Evolutionary conservation across 2,888 invertebrate genomes (phyloP), one percentile per base, ranked within the genome.

Genomic region (Bellardia bayeri): DNA sequence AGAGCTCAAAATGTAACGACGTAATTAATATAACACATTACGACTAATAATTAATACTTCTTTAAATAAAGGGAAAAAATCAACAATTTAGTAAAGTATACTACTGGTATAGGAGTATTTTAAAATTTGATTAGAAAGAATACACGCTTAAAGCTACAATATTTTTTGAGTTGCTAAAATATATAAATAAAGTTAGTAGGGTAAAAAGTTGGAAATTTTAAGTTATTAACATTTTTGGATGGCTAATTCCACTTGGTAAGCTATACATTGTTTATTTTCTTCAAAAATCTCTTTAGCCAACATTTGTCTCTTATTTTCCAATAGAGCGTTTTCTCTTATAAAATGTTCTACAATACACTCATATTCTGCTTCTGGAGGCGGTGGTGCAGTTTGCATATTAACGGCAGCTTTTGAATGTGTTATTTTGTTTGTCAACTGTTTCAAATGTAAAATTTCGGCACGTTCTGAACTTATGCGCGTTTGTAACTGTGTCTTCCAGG

Each of bases 381-480:
- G 30, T 23, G 71, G 30, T 2, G 23, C 74, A 11, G 14, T 33
- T 81, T 84, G 61, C 16, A 11, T 56, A n/a, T 66, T 45, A 76
- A 42, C 71, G n/a, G 5, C 58, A 23, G 23, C 11, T 37, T 71
- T 81, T 45, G 75, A 71, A 2, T 69, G 68, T 11, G 66, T 72
- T 7, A 88, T 89, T 82, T 82, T 87, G 49, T 84, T 84, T 0
- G 66, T 56, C 23, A 95, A 94, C 90, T 95, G 95, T 85, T 95
- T 95, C 16, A 96, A 93, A 88, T 95, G 95, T 37, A 96, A 95
- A 14, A 97, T 96, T 94, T 97, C 97, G 58, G 95, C 95, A 90
- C 95, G 96, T 93, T 97, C 97, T 0, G 95, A 95, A 91, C 96
- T 95, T 78, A 97, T 96, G 91, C 96, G 95, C 1, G 95, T 95